Evolutionary conservation across 2,888 invertebrate genomes (phyloP), one percentile per base, ranked within the genome.

Genomic region (Agriopis marginaria): DNA sequence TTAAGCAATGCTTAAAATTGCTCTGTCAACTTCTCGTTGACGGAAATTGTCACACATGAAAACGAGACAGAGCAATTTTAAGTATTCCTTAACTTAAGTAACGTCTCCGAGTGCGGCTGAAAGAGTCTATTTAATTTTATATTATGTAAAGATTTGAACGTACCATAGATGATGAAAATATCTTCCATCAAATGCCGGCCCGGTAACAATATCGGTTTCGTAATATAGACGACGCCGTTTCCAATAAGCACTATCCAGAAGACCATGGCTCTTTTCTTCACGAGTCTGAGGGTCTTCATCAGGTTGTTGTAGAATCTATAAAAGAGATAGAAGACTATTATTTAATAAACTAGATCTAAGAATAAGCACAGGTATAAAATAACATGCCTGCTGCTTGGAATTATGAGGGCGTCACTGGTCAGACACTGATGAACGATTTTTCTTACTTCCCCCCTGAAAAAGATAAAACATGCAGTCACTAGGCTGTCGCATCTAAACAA

Each of bases 131-230:
- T 23, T n/a, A n/a, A n/a, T n/a, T n/a, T n/a, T 5, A 32, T 3
- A 32, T 32, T 23, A 51, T 10, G 10, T 23, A 54, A 54, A 12
- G n/a, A 54, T 39, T 5, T 39, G 0, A 39, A 12, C 12, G n/a
- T 11, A 59, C 88, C 88, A 45, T 81, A 84, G 9, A 86, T 61
- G 44, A 84, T 64, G 50, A 72, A 82, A 0, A 69, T 44, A 17
- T 88, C 87, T 40, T 86, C 83, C 61, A 79, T 74, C 3, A 87
- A 74, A 73, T 87, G 87, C 40, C 84, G 75, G n/a, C 89, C 90
- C 11, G 86, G 84, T 0, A 73, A 68, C 0, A 89, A 23, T 0
- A 86, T 63, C 0, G 88, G 83, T 51, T 78, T 77, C 0, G 66
- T 6, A 0, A 81, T 53, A 59, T 88, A 89, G 0, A 79, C 39